Evolutionary conservation across 2,797 vertebrate species (phyloP), one percentile per base, ranked within the genome.

Genomic region (Rhinoraja longicauda): DNA sequence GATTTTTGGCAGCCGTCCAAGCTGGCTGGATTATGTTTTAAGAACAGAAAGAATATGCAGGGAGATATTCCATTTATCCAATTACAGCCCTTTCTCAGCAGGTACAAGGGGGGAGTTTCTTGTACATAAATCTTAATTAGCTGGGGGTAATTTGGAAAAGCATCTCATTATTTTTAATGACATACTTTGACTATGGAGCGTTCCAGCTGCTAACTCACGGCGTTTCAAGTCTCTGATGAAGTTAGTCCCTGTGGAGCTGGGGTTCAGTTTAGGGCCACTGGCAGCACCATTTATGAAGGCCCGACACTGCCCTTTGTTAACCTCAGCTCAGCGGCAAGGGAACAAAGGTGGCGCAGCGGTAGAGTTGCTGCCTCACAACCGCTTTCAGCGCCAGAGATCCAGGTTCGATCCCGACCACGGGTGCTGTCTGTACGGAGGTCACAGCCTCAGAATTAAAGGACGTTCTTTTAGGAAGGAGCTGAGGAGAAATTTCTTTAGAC

Each of bases 91-190:
- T 93, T 70, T 45, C 10, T 36, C 53, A 62, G 73, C 92, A n/a
- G 62, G 59, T 59, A 81, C 57, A 26, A 77, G 92, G 59, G 92
- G 72, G 92, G 67, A 93, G 78, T 64, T 76, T 59, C 53, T 59
- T 53, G 73, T 7, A 29, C 53, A 72, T 77, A 73, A 93, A 77
- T 93, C 72, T 77, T 67, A 77, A 73, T 59, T 36, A 59, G 70
- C 4, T 29, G 4, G 78, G 78, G 21, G 62, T 59, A 93, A 73
- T 76, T 81, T 77, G 53, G 24, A 93, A 62, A 64, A 93, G 73
- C 72, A 57, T 67, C 72, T 93, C 36, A 73, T 76, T 93, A 81
- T 73, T 93, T 81, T 9, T 93, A 93, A 77, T 93, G 26, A 59
- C 72, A 19, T 70, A 77, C 62, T 76, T 76, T 19, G 78, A 77